A percentile compares a stretch with the other conserved stretches of the same genome.
phyloP scores from a whole-genome alignment of 1,140 invertebrate genomes.

The Orius insidiosus region DNA sequence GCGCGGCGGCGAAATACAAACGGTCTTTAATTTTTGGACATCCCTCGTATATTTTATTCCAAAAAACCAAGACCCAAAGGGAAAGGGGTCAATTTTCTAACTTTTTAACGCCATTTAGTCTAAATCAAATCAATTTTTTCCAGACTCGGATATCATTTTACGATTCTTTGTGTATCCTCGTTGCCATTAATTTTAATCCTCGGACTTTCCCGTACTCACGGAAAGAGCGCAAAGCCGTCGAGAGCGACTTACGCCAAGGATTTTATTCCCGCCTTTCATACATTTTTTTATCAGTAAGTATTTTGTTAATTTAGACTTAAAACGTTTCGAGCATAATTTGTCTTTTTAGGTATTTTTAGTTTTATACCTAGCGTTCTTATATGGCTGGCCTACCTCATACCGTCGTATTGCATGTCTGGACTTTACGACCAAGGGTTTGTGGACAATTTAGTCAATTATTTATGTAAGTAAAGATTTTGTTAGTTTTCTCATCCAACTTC shows the following conservation, averaged over 20 bases:
- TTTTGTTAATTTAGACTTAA: neutral
- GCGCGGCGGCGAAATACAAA: too few relatives aligned
- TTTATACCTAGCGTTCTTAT: slow-evolving; percentile 44
- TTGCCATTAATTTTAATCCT: slow-evolving; percentile 52
- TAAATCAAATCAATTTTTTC: too few relatives aligned
- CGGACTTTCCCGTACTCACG: slow-evolving; percentile 19
- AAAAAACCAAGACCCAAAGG: too few relatives aligned
- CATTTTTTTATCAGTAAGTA: slow-evolving; percentile 54
- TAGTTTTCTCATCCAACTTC: too few relatives aligned
- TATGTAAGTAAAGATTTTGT: slow-evolving; percentile 34
- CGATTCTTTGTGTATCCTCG: slow-evolving; percentile 53
- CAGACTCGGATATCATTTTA: slow-evolving; percentile 65
- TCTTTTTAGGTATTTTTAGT: slow-evolving; percentile 23
- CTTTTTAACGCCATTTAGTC: too few relatives aligned
- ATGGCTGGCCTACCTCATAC: slow-evolving; percentile 65
- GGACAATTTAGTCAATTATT: slow-evolving; percentile 52
- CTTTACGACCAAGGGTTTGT: slow-evolving; percentile 43
- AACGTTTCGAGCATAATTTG: neutral
- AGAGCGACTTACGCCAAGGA: slow-evolving; percentile 59
- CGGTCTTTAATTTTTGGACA: too few relatives aligned
- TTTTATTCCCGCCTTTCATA: slow-evolving; percentile 63
- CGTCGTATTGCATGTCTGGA: slow-evolving; percentile 78
- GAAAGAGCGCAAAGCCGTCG: slow-evolving; percentile 47
- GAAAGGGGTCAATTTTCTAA: too few relatives aligned
- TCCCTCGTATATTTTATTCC: too few relatives aligned